These are phyloP conservation scores for Lytechinus variegatus DNA, from an alignment of 35 echinoderm and acorn worm genomes.

Conservation along the genomic window DNA sequence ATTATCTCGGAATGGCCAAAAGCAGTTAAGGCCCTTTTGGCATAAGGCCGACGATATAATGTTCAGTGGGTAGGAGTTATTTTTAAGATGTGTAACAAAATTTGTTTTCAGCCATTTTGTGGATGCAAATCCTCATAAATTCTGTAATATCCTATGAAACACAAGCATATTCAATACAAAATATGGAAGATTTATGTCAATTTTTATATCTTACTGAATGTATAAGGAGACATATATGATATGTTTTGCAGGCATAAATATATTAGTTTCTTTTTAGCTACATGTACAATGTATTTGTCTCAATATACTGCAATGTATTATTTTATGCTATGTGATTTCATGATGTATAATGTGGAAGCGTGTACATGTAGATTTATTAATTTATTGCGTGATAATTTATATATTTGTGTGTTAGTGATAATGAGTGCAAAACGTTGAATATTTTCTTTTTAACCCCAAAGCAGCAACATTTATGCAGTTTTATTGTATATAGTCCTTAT, in stretches of 20 bases:
- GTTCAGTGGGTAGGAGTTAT: no score
- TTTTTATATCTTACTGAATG: not conserved
- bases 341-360: not conserved
- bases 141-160: not conserved
- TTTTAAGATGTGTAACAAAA: no score
- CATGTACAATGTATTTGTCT: not conserved
- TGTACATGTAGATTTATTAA: not conserved
- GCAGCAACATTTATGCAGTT: not conserved
- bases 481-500: not conserved
- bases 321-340: not conserved
- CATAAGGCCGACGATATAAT: no score
- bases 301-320: not conserved
- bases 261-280: not conserved
- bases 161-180: not conserved
- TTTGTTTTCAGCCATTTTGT: not conserved
- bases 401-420: slow-evolving; percentile 12
- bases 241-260: not conserved
- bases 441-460: not conserved
- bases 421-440: not conserved
- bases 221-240: not conserved
- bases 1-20: no score
- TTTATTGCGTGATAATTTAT: slow-evolving; percentile 16
- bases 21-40: no score
- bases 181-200: not conserved
- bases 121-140: not conserved